Base-by-base conservation (phyloP, 2,113 vertebrate species). In the Aegotheles bennettii region DNA sequence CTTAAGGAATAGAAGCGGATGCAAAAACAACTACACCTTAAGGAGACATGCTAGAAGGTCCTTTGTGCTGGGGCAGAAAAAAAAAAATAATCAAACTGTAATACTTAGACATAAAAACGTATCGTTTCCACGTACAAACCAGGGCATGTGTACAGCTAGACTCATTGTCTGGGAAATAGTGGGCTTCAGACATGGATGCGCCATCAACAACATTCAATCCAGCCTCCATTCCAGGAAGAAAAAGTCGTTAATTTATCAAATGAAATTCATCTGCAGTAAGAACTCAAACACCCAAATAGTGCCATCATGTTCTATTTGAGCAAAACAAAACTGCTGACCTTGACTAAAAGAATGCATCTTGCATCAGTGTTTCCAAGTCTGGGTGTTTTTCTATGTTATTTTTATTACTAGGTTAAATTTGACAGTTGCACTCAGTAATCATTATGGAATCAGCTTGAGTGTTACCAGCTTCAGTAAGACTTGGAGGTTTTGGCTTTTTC, bases 331-430 rank as follows among this genome's bases (percentile, higher is more conserved):
- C 64, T 13, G 60, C 47, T 63, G 76, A 92, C 88, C 70, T 57
- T 45, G 45, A 86, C 63, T 86, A 67, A 88, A 88, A 84, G 79
- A 56, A 63, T 16, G 7, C 3, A 5, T 63, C 89, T 94, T 92
- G 71, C 86, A 19, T 51, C 77, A 90, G 71, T 38, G 36, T 81
- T 89, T 92, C 83, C 68, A 93, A 84, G 38, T 63, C 56, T 43
- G 61, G 7, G 36, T 4, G 4, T 0, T 50, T 54, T 68, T 92
- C 70, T 38, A 2, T 73, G 61, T 61, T 93, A 86, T 80, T 94
- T 94, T 96, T 88, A 86, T 87, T 90, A 56, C 88, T 74, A 63
- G 86, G 92, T 86, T 95, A 90, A 61, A 74, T 75, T 38, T 88
- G 75, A 86, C 59, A 77, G 82, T 56, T 87, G 56, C 26, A 42